A percentile compares a stretch with the other conserved stretches of the same genome.
These are phyloP conservation scores for Casuarius casuarius DNA, from an alignment of 2,113 vertebrate genomes.

Conservation along the genomic window DNA sequence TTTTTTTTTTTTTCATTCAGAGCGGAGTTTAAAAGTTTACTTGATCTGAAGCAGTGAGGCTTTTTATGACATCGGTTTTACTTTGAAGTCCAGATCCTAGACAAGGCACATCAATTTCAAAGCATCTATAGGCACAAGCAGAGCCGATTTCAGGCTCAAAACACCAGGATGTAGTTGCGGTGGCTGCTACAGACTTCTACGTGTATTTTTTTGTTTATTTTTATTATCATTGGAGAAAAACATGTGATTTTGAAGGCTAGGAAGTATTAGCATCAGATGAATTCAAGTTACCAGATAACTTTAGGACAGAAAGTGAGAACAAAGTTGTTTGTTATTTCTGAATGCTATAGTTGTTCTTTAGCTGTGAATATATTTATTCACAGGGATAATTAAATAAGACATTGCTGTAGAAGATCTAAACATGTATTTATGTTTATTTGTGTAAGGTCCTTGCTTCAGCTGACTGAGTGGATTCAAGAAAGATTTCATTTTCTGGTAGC, in stretches of 20 bases:
- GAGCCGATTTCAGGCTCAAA: neutral
- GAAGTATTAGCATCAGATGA: neutral
- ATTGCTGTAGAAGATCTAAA: neutral
- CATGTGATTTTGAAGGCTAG: neutral
- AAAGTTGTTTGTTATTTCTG: neutral
- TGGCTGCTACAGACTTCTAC: neutral
- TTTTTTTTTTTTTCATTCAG: neutral
- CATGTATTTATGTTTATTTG: neutral
- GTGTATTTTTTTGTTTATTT: neutral
- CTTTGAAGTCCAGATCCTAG: slow-evolving; percentile 71
- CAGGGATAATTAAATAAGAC: neutral
- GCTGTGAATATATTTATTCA: neutral
- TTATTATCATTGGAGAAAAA: neutral
- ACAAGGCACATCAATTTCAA: slow-evolving; percentile 57
- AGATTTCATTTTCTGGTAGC: neutral
- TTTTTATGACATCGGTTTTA: slow-evolving; percentile 48
- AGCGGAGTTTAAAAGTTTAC: slow-evolving; percentile 66
- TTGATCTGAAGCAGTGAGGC: slow-evolving; percentile 37
- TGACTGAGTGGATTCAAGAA: neutral
- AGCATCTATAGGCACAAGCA: slow-evolving; percentile 27
- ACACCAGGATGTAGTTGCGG: neutral
- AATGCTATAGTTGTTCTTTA: neutral
- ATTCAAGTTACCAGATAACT: neutral
- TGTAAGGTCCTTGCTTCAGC: neutral
- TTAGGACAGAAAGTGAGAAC: neutral